Evolutionary conservation across 1,140 invertebrate genomes (phyloP), one percentile per base, ranked within the genome.

Genomic region (Euwallacea fornicatus): DNA sequence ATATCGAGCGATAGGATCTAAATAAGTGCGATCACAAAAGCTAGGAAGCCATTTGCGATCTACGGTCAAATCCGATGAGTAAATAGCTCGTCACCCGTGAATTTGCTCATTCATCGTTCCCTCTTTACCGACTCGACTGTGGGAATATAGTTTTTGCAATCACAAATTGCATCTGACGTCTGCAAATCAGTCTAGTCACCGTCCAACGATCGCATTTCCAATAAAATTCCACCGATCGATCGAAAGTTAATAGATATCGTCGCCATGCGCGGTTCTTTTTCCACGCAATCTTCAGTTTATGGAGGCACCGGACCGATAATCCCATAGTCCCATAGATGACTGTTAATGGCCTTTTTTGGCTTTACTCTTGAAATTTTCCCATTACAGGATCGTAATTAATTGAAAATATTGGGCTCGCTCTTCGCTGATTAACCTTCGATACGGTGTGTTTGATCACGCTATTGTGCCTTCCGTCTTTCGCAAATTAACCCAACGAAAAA

Each of bases 181-280:
- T 66, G 63, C 69, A 71, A 71, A 71, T 71, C 69, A 71, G 69
- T 71, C 69, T 71, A 66, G 69, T 71, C 69, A 71, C 69, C 63
- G 69, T 71, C 33, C 42, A 42, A 13, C 68, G 68, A 70, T 70
- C 69, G 62, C 69, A 54, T 71, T 71, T 66, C 62, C 67, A 69
- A 69, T 69, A 69, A 69, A 62, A 69, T 62, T 69, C 60, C 59
- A 53, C 21, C 64, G 42, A 66, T 63, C 67, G 67, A 62, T 69
- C 67, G 67, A 62, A 69, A 69, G 67, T 69, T 69, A 69, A 69
- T 69, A 62, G 67, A 69, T 62, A 69, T 59, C 42, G 66, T 43
- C 50, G 64, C 53, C 33, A 65, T 67, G 42, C 41, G 55, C 42
- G 13, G 56, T 44, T 21, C 15, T 46, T 58, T 59, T 67, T 43